Evolutionary conservation across 2,797 vertebrate genomes (phyloP), one percentile per base, ranked within the genome.

Genomic region (Chromobotia macracanthus): DNA sequence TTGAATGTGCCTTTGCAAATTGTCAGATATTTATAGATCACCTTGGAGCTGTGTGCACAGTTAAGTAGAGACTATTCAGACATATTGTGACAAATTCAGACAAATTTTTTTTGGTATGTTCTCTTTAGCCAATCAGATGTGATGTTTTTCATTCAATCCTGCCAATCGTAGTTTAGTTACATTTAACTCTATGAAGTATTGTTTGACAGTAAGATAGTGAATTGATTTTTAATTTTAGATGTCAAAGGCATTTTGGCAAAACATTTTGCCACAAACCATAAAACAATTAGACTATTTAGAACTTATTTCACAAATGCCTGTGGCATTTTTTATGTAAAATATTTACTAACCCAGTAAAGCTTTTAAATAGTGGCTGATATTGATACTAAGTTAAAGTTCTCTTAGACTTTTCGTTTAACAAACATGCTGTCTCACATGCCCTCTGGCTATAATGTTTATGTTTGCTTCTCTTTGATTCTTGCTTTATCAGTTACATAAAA

Each of bases 331-430:
- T 12, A 58, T n/a, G 44, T 21, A 18, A 68, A 41, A 11, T 21
- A 31, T 58, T 58, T 31, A 67, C 23, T 31, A 46, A 44, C 51
- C 74, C 21, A 68, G 19, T 13, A 15, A 19, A 16, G 53, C 16
- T 38, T 41, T 56, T 16, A 8, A 9, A 48, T 35, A 77, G 51
- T 31, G 12, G 46, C 53, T 68, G 23, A 56, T 35, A 76, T 58
- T 67, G 28, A 76, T 67, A 10, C 11, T 66, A 15, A 64, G 38
- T 50, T 55, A 25, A 75, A 56, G 19, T 56, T 66, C 38, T 66
- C 38, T 2, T 21, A 10, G 51, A 31, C 23, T 64, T 75, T 75
- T 66, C 23, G 28, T 75, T 56, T 67, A 28, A 53, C 44, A 68
- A 46, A 58, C 55, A 23, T 23, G 12, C 12, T 38, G 4, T 61